Conservation (phyloP, 2,113 vertebrate genomes). For the Trematocara nigrifrons region DNA sequence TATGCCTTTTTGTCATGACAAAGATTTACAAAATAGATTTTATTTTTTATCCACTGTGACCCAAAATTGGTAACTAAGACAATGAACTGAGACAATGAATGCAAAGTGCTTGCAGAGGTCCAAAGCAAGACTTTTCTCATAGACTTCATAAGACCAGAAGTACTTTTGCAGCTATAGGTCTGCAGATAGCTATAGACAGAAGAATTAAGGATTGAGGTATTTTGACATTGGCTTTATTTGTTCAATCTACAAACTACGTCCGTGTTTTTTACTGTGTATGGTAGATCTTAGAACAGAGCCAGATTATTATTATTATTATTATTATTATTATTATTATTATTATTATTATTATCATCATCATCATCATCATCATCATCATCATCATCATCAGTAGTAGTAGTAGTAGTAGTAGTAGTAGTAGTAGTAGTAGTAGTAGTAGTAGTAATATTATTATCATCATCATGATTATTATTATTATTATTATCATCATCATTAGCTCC, state of each 20-base stretch:
- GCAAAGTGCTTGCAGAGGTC: not conserved
- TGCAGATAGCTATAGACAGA: not conserved
- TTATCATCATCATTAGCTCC: not conserved
- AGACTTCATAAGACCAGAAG: not conserved
- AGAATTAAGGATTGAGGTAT: not conserved
- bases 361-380: too few relatives aligned
- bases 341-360: too few relatives aligned
- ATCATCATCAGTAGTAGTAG: too few relatives aligned
- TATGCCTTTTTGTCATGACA: not conserved
- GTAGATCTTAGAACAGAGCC: not conserved
- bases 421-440: too few relatives aligned
- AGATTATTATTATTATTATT: not conserved
- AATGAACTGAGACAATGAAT: not conserved
- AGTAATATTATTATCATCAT: too few relatives aligned
- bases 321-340: not conserved
- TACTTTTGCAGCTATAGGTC: not conserved
- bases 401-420: too few relatives aligned
- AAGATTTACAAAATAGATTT: not conserved
- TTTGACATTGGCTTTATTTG: not conserved
- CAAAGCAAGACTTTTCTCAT: not conserved
- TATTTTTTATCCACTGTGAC: not conserved
- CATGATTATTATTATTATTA: not conserved
- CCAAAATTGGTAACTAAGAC: not conserved
- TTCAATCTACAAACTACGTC: rapidly evolving
- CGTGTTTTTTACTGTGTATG: not conserved